Base-by-base conservation (phyloP, 30 jellyfish, hydroid and myxozoan genomes). In the Hydractinia echinata region DNA sequence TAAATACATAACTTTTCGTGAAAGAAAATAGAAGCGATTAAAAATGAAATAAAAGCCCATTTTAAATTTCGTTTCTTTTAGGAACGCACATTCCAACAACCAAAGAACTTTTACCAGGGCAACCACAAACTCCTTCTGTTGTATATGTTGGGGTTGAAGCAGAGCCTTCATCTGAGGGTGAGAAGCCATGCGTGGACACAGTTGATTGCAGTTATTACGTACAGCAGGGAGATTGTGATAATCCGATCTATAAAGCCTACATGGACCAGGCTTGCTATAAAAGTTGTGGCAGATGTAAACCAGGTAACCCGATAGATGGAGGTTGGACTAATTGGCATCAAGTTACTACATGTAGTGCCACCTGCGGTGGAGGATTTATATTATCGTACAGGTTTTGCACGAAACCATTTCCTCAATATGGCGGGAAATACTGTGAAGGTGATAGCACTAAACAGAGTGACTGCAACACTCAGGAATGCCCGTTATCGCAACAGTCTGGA, bases 261-360 rank as follows among this genome's bases (percentile, higher is more conserved):
- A 64, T 64, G 74, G 19, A n/a, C 16, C 0, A 13, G 10, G 39
- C 10, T 13, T 64, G 74, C 18, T 64, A 64, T 13, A 64, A 64
- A 51, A 64, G 74, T 13, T 64, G 74, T 64, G 39, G 51, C 19
- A 64, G 39, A 44, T 64, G 74, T 51, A 7, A 0, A 64, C 74
- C 74, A 6, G 74, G 74, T 64, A 7, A 6, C 9, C 19, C 74
- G 19, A 64, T 64, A 7, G 39, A 64, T 51, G 74, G 74, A 6
- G 74, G 74, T 2, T 64, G 74, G 74, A n/a, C 74, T 6, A 64
- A 64, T 51, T 64, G 74, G 74, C 19, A n/a, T 44, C 19, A 64
- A 64, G 74, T 64, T 6, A 64, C 51, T 64, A 51, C 19, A 51
- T 64, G 74, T 64, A 64, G 51, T 64, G 9, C 39, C 7, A 64